phyloP scores from a whole-genome alignment of 1,140 invertebrate genomes.

The Campoletis sonorensis region DNA sequence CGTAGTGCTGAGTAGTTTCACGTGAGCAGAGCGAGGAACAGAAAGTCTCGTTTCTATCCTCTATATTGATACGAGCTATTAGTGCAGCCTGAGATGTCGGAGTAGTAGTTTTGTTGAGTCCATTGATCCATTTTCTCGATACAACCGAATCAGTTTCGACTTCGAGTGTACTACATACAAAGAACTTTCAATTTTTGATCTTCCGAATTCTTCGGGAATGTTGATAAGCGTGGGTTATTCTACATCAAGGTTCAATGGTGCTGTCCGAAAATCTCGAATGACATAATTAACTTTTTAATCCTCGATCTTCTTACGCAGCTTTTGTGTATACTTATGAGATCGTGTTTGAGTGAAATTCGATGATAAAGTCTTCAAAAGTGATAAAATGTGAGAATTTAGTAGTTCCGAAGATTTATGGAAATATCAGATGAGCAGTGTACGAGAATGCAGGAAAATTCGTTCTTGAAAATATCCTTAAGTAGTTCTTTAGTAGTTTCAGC shows the following conservation, averaged over 20 bases:
- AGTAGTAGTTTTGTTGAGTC: not conserved
- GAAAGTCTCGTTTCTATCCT: slow-evolving; percentile 18
- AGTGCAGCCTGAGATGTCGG: not conserved
- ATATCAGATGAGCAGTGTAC: slow-evolving; percentile 4
- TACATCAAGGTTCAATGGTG: no score
- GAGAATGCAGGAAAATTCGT: slow-evolving; percentile 16
- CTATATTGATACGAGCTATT: not conserved
- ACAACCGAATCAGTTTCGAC: no score
- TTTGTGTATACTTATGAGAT: not conserved
- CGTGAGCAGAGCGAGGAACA: not conserved
- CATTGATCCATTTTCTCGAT: not conserved
- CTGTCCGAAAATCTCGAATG: no score
- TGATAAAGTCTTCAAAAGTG: not conserved
- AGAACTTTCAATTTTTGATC: no score
- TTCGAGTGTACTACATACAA: no score
- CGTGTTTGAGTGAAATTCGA: not conserved
- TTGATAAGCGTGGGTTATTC: no score
- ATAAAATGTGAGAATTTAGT: slow-evolving; percentile 29
- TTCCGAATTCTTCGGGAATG: no score
- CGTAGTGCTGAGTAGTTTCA: not conserved
- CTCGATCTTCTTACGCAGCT: not conserved
- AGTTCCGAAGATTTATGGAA: slow-evolving; percentile 32
- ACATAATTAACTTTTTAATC: not conserved
- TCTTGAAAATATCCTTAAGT: slow-evolving; percentile 29
- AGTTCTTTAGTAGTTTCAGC: slow-evolving; percentile 15